Evolutionary conservation across 2,113 vertebrate genomes (phyloP), one percentile per base, ranked within the genome.

Genomic region (Thunnus maccoyii): DNA sequence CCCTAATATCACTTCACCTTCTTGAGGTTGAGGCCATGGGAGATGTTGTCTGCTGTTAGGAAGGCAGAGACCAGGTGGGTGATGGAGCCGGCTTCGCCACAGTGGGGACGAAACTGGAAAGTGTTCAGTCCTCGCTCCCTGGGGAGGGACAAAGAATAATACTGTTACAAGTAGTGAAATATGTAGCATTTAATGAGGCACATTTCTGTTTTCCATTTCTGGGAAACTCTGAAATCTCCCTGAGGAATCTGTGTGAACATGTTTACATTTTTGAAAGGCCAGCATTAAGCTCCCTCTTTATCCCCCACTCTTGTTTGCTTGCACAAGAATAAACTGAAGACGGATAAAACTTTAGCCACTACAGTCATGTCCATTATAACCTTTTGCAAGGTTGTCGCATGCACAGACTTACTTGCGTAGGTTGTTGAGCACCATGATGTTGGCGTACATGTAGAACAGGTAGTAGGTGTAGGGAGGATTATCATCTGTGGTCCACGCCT

Each of bases 371-470:
- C 1, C 7, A 5, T 36, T 36, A 22, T 30, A 10, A 9, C 8
- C 8, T 41, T 9, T 41, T 8, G 8, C 32, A 36, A 8, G 10
- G 41, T 22, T 16, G 14, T 22, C 51, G 12, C 36, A 18, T 22
- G 32, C 8, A 11, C 27, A 22, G 25, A 92, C 96, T 94, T 93
- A 97, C 98, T 94, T 99, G 89, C 98, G 96, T 70, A 99, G 95
- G 91, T 99, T 99, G 95, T 99, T 99, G 69, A 99, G 96, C 90
- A 99, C 95, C 98, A 99, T 99, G 94, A 99, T 96, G 95, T 99
- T 99, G 90, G 96, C 96, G 1, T 99, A 99, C 98, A 99, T 99
- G 71, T 99, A 97, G 89, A 98, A 99, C 78, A 99, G 93, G 89
- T 99, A 99, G 93, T 99, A 99, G 72, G 96, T 99, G 77, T 99